Conservation (phyloP, 1,140 invertebrate genomes). For the Brachionus rotundiformis region DNA sequence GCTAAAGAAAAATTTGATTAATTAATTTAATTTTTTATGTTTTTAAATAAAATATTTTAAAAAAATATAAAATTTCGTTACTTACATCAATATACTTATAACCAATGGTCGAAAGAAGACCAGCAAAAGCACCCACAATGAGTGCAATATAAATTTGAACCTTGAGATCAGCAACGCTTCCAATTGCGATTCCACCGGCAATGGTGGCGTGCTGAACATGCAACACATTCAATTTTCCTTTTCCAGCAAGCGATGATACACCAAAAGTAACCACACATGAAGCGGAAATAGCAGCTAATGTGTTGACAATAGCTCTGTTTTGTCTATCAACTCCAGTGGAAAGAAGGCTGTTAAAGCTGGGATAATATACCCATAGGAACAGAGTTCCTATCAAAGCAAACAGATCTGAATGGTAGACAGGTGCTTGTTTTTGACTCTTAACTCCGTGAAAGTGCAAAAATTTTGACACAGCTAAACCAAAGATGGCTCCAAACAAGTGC, state of each 20-base stretch:
- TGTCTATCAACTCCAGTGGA: slow-evolving; percentile 70
- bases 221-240: slow-evolving; percentile 55
- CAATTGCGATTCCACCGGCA: slow-evolving; percentile 69
- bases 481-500: slow-evolving; percentile 91
- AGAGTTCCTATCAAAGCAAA: slow-evolving; percentile 82
- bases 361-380: slow-evolving; percentile 50
- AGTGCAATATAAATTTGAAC: slow-evolving; percentile 81
- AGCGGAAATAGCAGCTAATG: slow-evolving; percentile 80
- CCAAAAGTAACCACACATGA: slow-evolving; percentile 46
- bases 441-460: slow-evolving; percentile 65
- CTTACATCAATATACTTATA: slow-evolving; percentile 80
- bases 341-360: slow-evolving; percentile 22
- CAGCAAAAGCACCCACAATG: slow-evolving; percentile 77
- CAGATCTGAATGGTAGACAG: slow-evolving; percentile 80
- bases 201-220: slow-evolving; percentile 67
- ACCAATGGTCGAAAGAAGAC: slow-evolving; percentile 78
- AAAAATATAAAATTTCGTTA: background rate
- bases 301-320: slow-evolving; percentile 85
- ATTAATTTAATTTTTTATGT: background rate
- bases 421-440: slow-evolving; percentile 69
- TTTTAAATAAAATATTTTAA: background rate
- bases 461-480: slow-evolving; percentile 80
- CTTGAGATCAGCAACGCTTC: slow-evolving; percentile 74
- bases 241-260: slow-evolving; percentile 71
- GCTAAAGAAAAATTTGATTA: slow-evolving; percentile 10